Conservation (phyloP, 92 coral and sea anemone genomes). For the Phymanthus crucifer region DNA sequence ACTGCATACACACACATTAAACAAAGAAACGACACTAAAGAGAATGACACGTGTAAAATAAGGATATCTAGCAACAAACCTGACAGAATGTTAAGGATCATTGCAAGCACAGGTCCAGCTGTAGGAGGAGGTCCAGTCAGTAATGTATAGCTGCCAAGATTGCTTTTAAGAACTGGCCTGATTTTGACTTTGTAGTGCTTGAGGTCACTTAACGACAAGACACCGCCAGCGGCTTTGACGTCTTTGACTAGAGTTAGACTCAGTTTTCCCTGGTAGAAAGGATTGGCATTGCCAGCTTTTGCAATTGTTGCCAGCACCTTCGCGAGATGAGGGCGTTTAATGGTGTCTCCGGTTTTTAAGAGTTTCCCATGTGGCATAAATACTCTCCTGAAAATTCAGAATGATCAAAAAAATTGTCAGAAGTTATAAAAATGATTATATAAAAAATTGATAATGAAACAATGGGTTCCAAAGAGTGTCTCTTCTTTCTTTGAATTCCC, state of each 20-base stretch:
- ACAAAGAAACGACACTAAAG: no score
- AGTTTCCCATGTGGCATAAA: constrained; percentile 79
- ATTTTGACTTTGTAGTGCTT: constrained; percentile 77
- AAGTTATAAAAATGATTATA: not conserved
- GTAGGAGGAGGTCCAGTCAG: constrained; percentile 92
- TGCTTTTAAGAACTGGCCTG: constrained; percentile 69
- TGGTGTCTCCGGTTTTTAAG: constrained; percentile 73
- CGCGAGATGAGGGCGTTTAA: constrained; percentile 84
- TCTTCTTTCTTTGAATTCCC: no score
- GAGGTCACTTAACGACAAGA: constrained; percentile 73
- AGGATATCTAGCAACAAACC: no score
- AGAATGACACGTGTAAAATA: no score
- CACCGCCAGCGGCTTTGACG: constrained; percentile 82
- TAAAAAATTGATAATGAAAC: no score
- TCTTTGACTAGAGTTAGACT: constrained; percentile 75
- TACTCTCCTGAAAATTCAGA: constrained; percentile 45
- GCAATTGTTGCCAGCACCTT: constrained; percentile 76
- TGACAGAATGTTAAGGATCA: constrained; percentile 78
- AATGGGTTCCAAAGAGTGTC: no score
- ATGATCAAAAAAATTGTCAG: not conserved
- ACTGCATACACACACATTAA: no score
- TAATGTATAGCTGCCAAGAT: constrained; percentile 67
- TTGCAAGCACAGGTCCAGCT: constrained; percentile 91
- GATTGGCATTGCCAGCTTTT: constrained; percentile 77
- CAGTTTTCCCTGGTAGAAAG: constrained; percentile 80